These are phyloP conservation scores for Aotus griseimembra DNA, from an alignment of 2,797 vertebrate species.

Conservation along the genomic window DNA sequence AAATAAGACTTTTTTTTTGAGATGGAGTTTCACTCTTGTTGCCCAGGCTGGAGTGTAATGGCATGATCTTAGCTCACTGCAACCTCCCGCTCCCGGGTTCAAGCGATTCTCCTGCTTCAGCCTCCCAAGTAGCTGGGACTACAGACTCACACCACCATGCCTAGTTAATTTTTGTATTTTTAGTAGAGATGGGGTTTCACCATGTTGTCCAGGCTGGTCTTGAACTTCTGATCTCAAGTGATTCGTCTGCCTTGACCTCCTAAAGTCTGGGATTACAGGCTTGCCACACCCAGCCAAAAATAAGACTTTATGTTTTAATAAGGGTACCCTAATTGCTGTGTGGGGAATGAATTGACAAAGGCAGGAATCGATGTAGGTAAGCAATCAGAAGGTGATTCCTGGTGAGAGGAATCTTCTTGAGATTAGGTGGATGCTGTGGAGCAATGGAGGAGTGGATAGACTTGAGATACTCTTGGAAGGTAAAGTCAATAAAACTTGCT, in stretches of 20 bases:
- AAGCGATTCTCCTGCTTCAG: no score
- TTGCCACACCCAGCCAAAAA: not conserved
- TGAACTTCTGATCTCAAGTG: not conserved
- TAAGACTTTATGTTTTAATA: not conserved
- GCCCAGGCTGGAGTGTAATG: no score
- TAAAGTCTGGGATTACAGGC: not conserved
- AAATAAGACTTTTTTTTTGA: no score
- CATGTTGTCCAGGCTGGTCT: not conserved
- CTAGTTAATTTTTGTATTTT: no score
- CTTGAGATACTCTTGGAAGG: not conserved
- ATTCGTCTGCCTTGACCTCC: fast-evolving
- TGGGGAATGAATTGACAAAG: not conserved
- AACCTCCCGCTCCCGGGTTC: no score
- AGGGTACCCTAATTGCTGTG: not conserved
- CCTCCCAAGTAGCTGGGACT: no score
- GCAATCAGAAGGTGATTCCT: not conserved
- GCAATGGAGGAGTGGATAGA: not conserved
- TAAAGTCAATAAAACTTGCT: not conserved
- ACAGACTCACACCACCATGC: no score
- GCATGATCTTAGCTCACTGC: no score
- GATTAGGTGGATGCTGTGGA: fast-evolving
- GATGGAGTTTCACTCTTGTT: not conserved
- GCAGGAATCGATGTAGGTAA: not conserved
- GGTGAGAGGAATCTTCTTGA: not conserved
- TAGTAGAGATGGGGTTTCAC: no score